Conservation (phyloP, 2,797 vertebrate genomes). For the Ctenopoma kingsleyae region DNA sequence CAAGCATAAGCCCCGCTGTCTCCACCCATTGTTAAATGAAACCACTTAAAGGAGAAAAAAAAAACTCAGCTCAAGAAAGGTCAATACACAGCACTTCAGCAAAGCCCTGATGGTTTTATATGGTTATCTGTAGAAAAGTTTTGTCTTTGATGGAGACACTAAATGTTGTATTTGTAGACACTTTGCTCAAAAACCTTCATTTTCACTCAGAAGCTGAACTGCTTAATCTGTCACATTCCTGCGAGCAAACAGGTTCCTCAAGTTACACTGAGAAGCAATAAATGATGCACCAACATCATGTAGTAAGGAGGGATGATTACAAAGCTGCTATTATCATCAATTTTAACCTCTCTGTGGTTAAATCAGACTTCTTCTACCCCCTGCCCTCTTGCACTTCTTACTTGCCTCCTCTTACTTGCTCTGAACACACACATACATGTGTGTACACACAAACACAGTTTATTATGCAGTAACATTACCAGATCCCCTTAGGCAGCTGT, state of each 20-base stretch:
- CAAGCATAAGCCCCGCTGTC: slow-evolving; percentile 67
- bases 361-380: slow-evolving; percentile 73
- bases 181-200: slow-evolving; percentile 19
- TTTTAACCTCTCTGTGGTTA: slow-evolving; percentile 74
- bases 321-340: slow-evolving; percentile 60
- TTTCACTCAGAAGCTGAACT: slow-evolving; percentile 45
- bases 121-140: slow-evolving; percentile 46
- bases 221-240: slow-evolving; percentile 53
- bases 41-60: slow-evolving; percentile 73
- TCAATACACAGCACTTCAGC: slow-evolving; percentile 62
- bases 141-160: slow-evolving; percentile 40
- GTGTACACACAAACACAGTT: slow-evolving; percentile 66
- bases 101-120: slow-evolving; percentile 62
- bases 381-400: slow-evolving; percentile 63
- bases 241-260: slow-evolving; percentile 51
- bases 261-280: slow-evolving; percentile 61
- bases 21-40: slow-evolving; percentile 76
- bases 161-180: slow-evolving; percentile 40
- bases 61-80: slow-evolving; percentile 61
- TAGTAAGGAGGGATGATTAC: slow-evolving; percentile 68
- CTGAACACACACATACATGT: slow-evolving; percentile 26
- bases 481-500: slow-evolving; percentile 86
- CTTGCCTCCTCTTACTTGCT: slow-evolving; percentile 17
- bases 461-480: slow-evolving; percentile 86
- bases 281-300: slow-evolving; percentile 61